Percentiles rank a stretch among this genome's conserved stretches.
These are phyloP conservation scores for Morpho helenor DNA, from an alignment of 2,888 invertebrate genomes.

Conservation along the genomic window DNA sequence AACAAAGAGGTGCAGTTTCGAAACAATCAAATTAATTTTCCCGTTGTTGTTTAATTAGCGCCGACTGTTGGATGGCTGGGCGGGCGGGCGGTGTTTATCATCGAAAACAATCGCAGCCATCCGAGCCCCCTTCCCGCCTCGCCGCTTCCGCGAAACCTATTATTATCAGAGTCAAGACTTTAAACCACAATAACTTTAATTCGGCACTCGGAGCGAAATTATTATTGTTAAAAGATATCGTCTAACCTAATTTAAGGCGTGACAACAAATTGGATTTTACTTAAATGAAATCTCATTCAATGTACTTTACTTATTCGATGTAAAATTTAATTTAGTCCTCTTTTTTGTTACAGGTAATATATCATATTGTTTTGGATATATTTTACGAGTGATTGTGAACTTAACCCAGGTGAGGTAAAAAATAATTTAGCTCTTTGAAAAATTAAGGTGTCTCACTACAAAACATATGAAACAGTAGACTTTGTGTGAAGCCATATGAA, in stretches of 20 bases:
- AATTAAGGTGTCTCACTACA: slow-evolving; percentile 13
- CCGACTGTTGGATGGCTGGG: slow-evolving; percentile 70
- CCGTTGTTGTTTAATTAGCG: slow-evolving; percentile 78
- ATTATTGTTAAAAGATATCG: slow-evolving; percentile 70
- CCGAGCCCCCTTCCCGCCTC: slow-evolving; percentile 37
- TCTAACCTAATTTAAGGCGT: slow-evolving; percentile 61
- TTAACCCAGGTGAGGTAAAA: slow-evolving; percentile 29
- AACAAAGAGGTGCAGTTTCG: slow-evolving; percentile 71
- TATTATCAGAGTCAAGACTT: slow-evolving; percentile 75
- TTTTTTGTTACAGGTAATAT: slow-evolving; percentile 69
- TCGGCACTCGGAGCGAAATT: slow-evolving; percentile 69
- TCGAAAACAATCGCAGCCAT: slow-evolving; percentile 67
- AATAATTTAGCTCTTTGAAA: no score
- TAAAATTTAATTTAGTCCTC: slow-evolving; percentile 33
- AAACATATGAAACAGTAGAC: slow-evolving; percentile 69
- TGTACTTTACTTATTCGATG: slow-evolving; percentile 34
- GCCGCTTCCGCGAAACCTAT: slow-evolving; percentile 64
- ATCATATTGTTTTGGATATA: neutral
- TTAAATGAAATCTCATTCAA: neutral
- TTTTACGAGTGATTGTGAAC: slow-evolving; percentile 14
- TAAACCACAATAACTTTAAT: slow-evolving; percentile 71
- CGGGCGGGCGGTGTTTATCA: slow-evolving; percentile 76
- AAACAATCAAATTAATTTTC: slow-evolving; percentile 78
- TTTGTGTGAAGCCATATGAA: slow-evolving; percentile 66
- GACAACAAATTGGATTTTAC: slow-evolving; percentile 54